These are phyloP conservation scores for Steromphala cineraria DNA, from an alignment of 2,888 invertebrate genomes.

Conservation along the genomic window DNA sequence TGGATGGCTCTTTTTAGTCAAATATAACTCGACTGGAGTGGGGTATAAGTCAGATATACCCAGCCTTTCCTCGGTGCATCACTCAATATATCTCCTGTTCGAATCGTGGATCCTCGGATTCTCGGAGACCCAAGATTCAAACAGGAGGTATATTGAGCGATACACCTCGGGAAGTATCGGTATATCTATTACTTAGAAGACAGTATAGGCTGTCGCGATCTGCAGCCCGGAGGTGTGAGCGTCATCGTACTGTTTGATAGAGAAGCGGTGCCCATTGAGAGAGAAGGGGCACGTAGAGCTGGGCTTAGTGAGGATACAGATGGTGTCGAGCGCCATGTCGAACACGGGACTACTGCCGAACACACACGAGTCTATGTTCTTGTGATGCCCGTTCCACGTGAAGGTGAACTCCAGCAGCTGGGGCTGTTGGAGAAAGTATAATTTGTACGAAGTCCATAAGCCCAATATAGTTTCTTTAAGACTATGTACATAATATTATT, in stretches of 20 bases:
- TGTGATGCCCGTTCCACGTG: conserved; percentile 50
- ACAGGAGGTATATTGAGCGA: too few relatives aligned
- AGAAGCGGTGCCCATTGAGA: conserved; percentile 83
- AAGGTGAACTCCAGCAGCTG: conserved; percentile 50
- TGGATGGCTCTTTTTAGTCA: too few relatives aligned
- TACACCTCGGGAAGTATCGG: too few relatives aligned
- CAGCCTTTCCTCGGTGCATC: too few relatives aligned
- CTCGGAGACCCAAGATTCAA: too few relatives aligned
- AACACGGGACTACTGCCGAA: conserved; percentile 85
- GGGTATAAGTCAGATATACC: too few relatives aligned
- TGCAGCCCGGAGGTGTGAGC: conserved; percentile 49
- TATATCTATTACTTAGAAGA: not conserved
- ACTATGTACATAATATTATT: too few relatives aligned
- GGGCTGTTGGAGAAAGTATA: conserved; percentile 44
- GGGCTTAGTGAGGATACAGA: conserved; percentile 87
- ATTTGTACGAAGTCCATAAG: too few relatives aligned
- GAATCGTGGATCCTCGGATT: too few relatives aligned
- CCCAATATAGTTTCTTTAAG: too few relatives aligned
- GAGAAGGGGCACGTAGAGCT: conserved; percentile 85
- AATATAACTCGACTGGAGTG: too few relatives aligned
- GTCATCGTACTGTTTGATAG: conserved; percentile 81
- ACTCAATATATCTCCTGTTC: too few relatives aligned
- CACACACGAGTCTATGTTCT: conserved; percentile 58
- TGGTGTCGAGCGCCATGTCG: conserved; percentile 90
- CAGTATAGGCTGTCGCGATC: conserved; percentile 53